Conservation (phyloP, 2,113 vertebrate genomes). For the Mesocricetus auratus region DNA sequence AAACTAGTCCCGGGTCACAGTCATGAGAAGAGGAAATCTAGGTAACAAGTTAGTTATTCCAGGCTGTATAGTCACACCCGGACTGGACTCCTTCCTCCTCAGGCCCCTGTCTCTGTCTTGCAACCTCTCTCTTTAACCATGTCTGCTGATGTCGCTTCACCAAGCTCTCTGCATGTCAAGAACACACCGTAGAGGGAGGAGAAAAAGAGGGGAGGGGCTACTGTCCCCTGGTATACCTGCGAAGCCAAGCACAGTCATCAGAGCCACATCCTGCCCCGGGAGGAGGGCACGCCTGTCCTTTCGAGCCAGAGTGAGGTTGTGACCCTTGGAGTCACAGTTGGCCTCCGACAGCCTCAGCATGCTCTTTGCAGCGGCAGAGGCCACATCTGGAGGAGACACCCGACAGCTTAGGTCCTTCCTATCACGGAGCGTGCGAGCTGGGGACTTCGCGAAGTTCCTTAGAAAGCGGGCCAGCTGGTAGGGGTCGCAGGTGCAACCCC, state of each 20-base stretch:
- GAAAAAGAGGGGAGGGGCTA: no score
- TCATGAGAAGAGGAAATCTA: background rate
- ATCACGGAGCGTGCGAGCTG: constrained; percentile 84
- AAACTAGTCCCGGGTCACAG: background rate
- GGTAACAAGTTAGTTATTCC: background rate
- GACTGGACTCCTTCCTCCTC: background rate
- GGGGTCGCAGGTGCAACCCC: constrained; percentile 90
- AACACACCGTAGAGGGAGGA: background rate
- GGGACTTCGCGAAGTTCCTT: constrained; percentile 85
- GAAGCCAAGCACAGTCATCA: constrained; percentile 89
- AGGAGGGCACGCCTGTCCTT: constrained; percentile 76
- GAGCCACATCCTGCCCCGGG: constrained; percentile 86
- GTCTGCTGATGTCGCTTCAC: background rate
- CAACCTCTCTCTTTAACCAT: background rate
- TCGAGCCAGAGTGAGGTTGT: constrained; percentile 85
- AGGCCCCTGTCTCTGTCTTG: background rate
- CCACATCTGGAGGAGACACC: constrained; percentile 74
- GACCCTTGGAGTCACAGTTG: constrained; percentile 87
- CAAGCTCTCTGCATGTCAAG: background rate
- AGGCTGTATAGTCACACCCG: background rate
- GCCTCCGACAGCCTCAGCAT: constrained; percentile 87
- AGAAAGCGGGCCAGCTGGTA: constrained; percentile 85
- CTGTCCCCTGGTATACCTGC: constrained; percentile 84
- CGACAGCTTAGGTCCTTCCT: constrained; percentile 85
- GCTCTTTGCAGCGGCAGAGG: constrained; percentile 9